phyloP scores from a whole-genome alignment of 1,140 invertebrate species.

The Neodiprion fabricii region DNA sequence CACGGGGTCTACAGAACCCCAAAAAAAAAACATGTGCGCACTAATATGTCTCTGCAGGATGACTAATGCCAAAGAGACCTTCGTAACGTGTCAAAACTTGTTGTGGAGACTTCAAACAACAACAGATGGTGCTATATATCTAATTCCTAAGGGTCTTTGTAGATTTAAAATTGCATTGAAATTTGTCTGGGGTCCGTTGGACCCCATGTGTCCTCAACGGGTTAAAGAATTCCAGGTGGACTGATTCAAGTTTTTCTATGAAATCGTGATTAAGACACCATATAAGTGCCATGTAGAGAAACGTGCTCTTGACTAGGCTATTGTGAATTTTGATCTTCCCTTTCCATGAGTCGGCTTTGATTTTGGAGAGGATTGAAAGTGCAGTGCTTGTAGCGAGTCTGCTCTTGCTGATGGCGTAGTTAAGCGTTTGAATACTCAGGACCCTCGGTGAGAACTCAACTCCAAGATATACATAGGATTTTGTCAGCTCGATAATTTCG shows the following conservation, averaged over 20 bases:
- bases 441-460: background rate
- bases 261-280: background rate
- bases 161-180: too few species aligned
- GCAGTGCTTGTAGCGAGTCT: background rate
- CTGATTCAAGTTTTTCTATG: slow-evolving; percentile 4
- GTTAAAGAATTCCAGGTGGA: slow-evolving; percentile 15
- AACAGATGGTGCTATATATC: too few species aligned
- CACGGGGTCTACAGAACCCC: too few species aligned
- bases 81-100: too few species aligned
- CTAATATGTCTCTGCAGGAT: too few species aligned
- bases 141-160: too few species aligned
- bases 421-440: background rate
- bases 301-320: background rate
- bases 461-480: background rate
- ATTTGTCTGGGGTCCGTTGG: too few species aligned
- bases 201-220: too few species aligned
- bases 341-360: slow-evolving; percentile 13
- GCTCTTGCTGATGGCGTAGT: background rate
- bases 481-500: background rate
- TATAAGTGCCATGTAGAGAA: slow-evolving; percentile 12
- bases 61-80: too few species aligned
- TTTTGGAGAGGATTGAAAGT: background rate
- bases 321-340: slow-evolving; percentile 2
- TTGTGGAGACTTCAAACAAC: too few species aligned
- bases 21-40: too few species aligned